Percentiles rank a stretch among this genome's conserved stretches.
phyloP scores from a whole-genome alignment of 2,113 vertebrate genomes.

The Aviceda subcristata region DNA sequence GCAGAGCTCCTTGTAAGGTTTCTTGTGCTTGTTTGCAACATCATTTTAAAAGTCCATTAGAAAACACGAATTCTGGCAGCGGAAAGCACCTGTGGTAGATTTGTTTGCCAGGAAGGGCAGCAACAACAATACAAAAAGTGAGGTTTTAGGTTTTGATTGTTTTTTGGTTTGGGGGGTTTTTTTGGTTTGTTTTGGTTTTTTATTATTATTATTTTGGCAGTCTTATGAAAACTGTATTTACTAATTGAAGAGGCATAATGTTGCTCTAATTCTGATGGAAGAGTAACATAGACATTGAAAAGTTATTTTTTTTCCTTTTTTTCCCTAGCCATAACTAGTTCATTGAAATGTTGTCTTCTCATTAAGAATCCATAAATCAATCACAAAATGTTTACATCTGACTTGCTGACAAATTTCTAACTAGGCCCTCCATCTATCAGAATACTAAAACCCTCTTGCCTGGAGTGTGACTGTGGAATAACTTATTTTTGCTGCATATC shows the following conservation, averaged over 20 bases:
- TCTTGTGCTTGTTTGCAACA: neutral
- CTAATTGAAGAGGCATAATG: neutral
- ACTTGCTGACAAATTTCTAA: neutral
- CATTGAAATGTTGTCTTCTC: neutral
- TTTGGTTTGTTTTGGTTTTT: neutral
- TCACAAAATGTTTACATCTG: neutral
- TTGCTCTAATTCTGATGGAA: neutral
- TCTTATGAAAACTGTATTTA: neutral
- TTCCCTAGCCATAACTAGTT: neutral
- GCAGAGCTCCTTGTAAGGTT: neutral
- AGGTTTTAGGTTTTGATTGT: rapidly evolving
- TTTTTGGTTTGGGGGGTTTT: too few relatives aligned
- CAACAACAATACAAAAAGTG: neutral
- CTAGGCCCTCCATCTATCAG: neutral
- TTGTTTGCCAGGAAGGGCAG: neutral
- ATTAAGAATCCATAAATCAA: neutral
- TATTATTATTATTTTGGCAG: neutral
- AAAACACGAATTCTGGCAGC: neutral
- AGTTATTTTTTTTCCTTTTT: rapidly evolving
- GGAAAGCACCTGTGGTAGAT: neutral
- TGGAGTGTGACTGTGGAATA: neutral
- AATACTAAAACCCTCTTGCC: neutral
- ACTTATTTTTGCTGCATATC: neutral
- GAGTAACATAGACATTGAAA: neutral
- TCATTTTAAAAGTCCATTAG: neutral